A percentile compares a stretch with the other conserved stretches of the same genome.
phyloP scores from a whole-genome alignment of 2,797 vertebrate species.

The Telmatherina bonti region DNA sequence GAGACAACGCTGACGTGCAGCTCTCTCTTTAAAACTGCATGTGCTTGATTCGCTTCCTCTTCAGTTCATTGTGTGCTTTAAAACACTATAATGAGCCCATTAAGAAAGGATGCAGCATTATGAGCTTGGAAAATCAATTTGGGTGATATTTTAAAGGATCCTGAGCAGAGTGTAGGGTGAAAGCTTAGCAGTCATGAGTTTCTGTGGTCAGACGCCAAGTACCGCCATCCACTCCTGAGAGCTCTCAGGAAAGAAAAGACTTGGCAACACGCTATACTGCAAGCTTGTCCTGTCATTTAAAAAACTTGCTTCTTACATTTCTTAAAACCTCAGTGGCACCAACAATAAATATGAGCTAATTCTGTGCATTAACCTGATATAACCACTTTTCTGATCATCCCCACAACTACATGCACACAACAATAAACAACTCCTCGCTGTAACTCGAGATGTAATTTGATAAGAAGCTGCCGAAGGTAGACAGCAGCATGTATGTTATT shows the following conservation, averaged over 20 bases:
- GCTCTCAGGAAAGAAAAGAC: not conserved
- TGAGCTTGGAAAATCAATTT: slow-evolving; percentile 24
- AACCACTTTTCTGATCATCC: slow-evolving; percentile 6
- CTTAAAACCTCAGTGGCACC: not conserved
- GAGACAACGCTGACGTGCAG: not conserved
- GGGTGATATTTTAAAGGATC: slow-evolving; percentile 1
- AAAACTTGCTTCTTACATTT: not conserved
- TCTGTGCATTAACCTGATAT: slow-evolving; percentile 5
- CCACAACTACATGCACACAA: slow-evolving; percentile 13
- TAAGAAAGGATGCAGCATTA: slow-evolving; percentile 10
- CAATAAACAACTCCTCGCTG: slow-evolving; percentile 31
- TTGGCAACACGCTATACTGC: slow-evolving; percentile 15
- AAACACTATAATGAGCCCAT: slow-evolving; percentile 4
- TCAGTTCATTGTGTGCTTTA: slow-evolving; percentile 5
- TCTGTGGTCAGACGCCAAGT: slow-evolving; percentile 8
- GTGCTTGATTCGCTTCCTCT: too few relatives aligned
- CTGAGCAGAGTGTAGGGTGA: slow-evolving; percentile 6
- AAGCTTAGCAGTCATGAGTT: slow-evolving; percentile 5
- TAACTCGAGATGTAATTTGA: slow-evolving; percentile 63
- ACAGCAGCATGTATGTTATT: slow-evolving; percentile 72
- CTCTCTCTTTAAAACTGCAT: slow-evolving; percentile 3
- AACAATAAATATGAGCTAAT: slow-evolving; percentile 14
- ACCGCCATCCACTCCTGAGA: slow-evolving; percentile 10
- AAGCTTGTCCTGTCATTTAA: not conserved
- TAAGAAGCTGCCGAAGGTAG: slow-evolving; percentile 55